These are phyloP conservation scores for Trimorus sp. DNA, from an alignment of 2,888 invertebrate species.

Conservation along the genomic window DNA sequence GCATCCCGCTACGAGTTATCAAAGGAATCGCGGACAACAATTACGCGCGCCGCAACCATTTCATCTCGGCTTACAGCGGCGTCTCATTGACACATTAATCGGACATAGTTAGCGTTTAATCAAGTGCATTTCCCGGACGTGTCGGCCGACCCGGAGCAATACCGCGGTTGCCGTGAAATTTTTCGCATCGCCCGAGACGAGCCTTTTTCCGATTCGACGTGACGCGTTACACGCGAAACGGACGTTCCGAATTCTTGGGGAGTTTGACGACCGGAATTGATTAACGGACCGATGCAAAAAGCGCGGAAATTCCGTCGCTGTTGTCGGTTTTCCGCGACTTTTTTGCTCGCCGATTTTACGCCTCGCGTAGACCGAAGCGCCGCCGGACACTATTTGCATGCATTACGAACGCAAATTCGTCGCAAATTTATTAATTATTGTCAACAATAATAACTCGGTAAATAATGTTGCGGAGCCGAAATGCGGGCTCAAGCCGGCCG, in stretches of 20 bases:
- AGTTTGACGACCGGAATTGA: background rate
- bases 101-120: constrained; percentile 71
- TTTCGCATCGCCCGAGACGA: background rate
- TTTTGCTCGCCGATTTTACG: constrained; percentile 7
- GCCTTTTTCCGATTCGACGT: background rate
- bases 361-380: background rate
- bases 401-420: constrained; percentile 12
- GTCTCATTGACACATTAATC: constrained; percentile 39
- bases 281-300: too few relatives aligned
- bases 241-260: background rate
- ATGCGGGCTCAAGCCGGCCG: too few relatives aligned
- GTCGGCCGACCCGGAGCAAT: background rate
- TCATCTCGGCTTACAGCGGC: constrained; percentile 36
- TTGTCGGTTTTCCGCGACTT: too few relatives aligned
- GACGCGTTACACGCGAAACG: background rate
- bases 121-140: constrained; percentile 69
- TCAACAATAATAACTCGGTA: constrained; percentile 17
- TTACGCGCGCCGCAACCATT: constrained; percentile 54
- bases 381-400: constrained; percentile 19
- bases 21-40: constrained; percentile 40
- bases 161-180: constrained; percentile 12
- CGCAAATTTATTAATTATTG: constrained; percentile 26
- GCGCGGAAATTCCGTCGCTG: too few relatives aligned
- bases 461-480: background rate
- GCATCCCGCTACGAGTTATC: constrained; percentile 29